A percentile compares a stretch with the other conserved stretches of the same genome.
phyloP scores from a whole-genome alignment of 2,797 vertebrate genomes.

The Pseudochirops corinnae region DNA sequence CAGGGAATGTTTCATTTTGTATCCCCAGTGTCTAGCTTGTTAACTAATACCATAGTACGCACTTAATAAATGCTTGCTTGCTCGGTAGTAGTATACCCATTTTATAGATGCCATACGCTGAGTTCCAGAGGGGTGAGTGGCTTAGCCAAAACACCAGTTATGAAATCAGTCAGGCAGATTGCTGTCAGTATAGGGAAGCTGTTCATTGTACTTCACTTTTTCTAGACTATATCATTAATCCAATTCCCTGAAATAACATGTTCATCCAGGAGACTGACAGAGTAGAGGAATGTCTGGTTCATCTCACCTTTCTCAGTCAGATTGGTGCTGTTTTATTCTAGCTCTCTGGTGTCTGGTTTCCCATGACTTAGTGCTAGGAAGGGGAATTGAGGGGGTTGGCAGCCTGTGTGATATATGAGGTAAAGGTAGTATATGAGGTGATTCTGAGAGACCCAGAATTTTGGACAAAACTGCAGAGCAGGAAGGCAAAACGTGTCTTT shows the following conservation, averaged over 20 bases:
- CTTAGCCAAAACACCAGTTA: neutral
- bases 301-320: neutral
- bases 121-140: neutral
- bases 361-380: neutral
- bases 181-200: neutral
- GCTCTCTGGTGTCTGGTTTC: neutral
- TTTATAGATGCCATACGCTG: neutral
- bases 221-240: neutral
- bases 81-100: neutral
- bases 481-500: neutral
- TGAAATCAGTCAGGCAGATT: neutral
- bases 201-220: neutral
- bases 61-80: neutral
- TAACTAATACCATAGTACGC: neutral
- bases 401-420: neutral
- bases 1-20: neutral
- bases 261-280: neutral
- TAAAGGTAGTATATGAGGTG: neutral
- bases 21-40: neutral
- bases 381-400: neutral
- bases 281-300: neutral
- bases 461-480: neutral
- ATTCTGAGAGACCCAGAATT: neutral
- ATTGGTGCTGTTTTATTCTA: neutral
- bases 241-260: neutral